These are phyloP conservation scores for Lampris megalopsis DNA, from an alignment of 2,113 vertebrate species.

Conservation along the genomic window DNA sequence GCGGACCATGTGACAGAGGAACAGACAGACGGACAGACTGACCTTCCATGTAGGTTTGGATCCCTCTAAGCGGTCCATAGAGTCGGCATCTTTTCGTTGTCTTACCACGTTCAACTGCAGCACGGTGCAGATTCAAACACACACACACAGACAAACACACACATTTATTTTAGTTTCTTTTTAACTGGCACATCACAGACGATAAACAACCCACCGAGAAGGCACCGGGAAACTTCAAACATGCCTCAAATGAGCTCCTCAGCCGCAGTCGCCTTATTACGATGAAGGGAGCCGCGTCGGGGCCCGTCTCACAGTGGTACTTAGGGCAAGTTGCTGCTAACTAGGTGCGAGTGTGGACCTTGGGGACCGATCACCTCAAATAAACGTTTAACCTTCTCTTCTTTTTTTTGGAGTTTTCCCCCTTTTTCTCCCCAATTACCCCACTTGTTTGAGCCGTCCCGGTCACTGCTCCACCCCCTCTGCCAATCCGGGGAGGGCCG, in stretches of 20 bases:
- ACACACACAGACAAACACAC: slow-evolving; percentile 27
- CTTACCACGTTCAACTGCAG: slow-evolving; percentile 77
- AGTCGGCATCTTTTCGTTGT: slow-evolving; percentile 83
- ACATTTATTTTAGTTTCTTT: slow-evolving; percentile 13
- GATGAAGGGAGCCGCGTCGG: no score
- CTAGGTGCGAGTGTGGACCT: no score
- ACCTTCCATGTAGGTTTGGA: slow-evolving; percentile 86
- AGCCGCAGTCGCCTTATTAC: not conserved
- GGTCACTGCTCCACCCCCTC: no score
- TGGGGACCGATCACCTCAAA: no score
- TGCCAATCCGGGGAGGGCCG: no score
- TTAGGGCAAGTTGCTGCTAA: no score
- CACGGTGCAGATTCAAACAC: slow-evolving; percentile 40
- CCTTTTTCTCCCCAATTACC: no score
- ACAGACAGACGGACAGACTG: slow-evolving; percentile 66
- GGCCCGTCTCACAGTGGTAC: no score
- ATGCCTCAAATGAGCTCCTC: slow-evolving; percentile 12
- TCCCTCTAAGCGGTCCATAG: slow-evolving; percentile 77
- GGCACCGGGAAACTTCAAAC: slow-evolving; percentile 11
- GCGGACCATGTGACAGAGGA: slow-evolving; percentile 55
- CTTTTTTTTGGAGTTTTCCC: no score
- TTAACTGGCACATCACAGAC: slow-evolving; percentile 32
- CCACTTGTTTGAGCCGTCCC: no score
- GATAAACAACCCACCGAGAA: slow-evolving; percentile 33
- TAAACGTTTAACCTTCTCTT: no score